Evolutionary conservation across 2,888 invertebrate genomes (phyloP).

Genomic region (Mimumesa dahlbomi): DNA sequence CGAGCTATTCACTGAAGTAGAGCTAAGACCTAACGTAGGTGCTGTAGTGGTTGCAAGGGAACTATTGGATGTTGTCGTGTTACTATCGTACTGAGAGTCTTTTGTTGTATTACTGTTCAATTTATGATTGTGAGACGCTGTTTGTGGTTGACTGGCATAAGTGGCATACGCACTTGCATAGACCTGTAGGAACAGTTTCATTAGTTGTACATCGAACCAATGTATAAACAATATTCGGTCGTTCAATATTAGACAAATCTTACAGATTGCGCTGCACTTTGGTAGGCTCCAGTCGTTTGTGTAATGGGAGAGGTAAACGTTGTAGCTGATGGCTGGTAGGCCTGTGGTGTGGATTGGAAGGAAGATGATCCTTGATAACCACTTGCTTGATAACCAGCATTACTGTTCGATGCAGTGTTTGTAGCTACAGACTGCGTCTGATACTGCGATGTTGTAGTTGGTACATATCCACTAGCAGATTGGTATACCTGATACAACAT

Average conservation of each 20-base stretch:
- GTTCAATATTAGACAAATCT: conserved; percentile 20
- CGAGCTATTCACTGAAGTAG: conserved; percentile 75
- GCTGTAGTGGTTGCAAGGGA: conserved; percentile 74
- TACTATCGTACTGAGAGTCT: conserved; percentile 77
- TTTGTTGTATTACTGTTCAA: conserved; percentile 73
- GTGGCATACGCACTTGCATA: conserved; percentile 75
- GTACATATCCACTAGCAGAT: conserved; percentile 74
- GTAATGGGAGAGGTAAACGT: conserved; percentile 77
- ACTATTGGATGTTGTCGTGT: conserved; percentile 73
- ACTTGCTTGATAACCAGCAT: conserved; percentile 73
- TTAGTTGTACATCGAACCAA: not conserved
- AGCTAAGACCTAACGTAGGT: conserved; percentile 75
- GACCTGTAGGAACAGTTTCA: conserved; percentile 58
- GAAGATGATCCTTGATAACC: conserved; percentile 77
- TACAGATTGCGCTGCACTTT: conserved; percentile 76
- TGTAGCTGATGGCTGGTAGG: conserved; percentile 76
- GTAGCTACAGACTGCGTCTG: conserved; percentile 74
- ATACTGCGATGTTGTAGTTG: conserved; percentile 76
- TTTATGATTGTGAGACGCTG: conserved; percentile 76
- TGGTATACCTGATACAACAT: conserved; percentile 72
- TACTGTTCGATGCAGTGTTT: conserved; percentile 74
- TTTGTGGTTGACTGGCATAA: conserved; percentile 74
- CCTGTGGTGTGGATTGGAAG: conserved; percentile 75
- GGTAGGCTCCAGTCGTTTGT: conserved; percentile 74
- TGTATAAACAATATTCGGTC: not conserved